A percentile compares a stretch with the other conserved stretches of the same genome.
These are phyloP conservation scores for Heliothis peltigera DNA, from an alignment of 2,888 invertebrate genomes.

Conservation along the genomic window DNA sequence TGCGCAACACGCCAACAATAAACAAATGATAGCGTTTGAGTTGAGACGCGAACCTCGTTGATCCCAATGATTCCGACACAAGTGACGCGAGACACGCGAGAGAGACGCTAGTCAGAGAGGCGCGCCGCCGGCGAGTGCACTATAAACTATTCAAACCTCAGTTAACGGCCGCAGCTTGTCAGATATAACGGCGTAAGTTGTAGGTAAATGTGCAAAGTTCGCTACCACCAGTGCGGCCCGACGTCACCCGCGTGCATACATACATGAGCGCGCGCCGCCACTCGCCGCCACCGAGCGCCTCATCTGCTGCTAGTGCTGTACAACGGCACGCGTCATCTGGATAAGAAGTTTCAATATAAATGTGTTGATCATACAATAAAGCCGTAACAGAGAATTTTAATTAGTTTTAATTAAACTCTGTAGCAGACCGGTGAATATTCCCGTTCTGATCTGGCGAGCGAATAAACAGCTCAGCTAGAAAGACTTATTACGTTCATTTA, in stretches of 20 bases:
- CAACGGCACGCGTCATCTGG: not conserved
- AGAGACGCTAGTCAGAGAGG: not conserved
- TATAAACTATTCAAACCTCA: constrained; percentile 45
- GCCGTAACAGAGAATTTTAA: not conserved
- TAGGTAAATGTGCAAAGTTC: constrained; percentile 17
- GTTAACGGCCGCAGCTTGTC: constrained; percentile 33
- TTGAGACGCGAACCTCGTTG: too few species aligned
- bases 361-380: not conserved
- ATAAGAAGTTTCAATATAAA: not conserved
- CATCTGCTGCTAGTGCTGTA: not conserved
- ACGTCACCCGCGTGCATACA: too few species aligned
- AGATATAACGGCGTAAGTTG: constrained; percentile 35
- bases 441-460: not conserved
- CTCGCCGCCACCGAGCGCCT: not conserved
- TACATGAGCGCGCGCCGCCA: not conserved
- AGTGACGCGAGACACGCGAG: too few species aligned
- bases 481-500: constrained; percentile 35
- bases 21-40: too few species aligned
- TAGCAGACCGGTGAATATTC: not conserved
- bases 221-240: too few species aligned
- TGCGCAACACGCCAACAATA: not conserved
- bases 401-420: constrained; percentile 15
- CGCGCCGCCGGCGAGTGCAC: constrained; percentile 12
- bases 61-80: too few species aligned
- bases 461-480: constrained; percentile 5